These are phyloP conservation scores for Microtus oregoni DNA, from an alignment of 2,113 vertebrate species.

Conservation along the genomic window DNA sequence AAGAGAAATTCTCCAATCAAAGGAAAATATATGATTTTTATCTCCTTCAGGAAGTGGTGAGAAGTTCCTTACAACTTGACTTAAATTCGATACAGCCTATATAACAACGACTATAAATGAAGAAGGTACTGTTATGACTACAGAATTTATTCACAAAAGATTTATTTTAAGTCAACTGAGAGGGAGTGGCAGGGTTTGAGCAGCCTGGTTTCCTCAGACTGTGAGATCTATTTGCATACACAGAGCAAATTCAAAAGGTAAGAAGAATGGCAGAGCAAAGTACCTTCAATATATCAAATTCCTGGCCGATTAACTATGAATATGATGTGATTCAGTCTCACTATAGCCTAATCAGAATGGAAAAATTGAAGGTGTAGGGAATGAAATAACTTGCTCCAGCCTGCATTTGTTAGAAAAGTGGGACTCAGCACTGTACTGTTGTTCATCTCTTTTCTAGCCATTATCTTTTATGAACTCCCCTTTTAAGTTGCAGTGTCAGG, in stretches of 20 bases:
- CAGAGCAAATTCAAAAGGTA: background rate
- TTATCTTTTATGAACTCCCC: background rate
- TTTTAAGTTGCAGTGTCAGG: background rate
- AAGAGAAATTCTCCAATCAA: background rate
- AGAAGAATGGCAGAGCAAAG: background rate
- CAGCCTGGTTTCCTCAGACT: background rate
- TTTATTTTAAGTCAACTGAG: background rate
- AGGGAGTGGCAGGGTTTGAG: rapidly evolving
- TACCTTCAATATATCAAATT: background rate
- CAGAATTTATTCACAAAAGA: background rate
- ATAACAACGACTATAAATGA: too few relatives aligned
- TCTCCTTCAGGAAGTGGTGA: too few relatives aligned
- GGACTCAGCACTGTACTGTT: background rate
- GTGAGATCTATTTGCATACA: background rate
- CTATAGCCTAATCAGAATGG: background rate
- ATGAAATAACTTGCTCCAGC: background rate
- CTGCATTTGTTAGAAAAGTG: background rate
- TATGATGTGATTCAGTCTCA: background rate
- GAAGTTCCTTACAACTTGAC: background rate
- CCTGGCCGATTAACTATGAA: background rate
- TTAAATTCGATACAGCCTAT: background rate
- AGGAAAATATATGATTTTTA: background rate
- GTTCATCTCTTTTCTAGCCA: background rate
- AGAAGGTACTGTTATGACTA: too few relatives aligned
- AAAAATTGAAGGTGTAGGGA: background rate